Conservation (phyloP, 2,797 vertebrate genomes). For the Sebastes iracundus region DNA sequence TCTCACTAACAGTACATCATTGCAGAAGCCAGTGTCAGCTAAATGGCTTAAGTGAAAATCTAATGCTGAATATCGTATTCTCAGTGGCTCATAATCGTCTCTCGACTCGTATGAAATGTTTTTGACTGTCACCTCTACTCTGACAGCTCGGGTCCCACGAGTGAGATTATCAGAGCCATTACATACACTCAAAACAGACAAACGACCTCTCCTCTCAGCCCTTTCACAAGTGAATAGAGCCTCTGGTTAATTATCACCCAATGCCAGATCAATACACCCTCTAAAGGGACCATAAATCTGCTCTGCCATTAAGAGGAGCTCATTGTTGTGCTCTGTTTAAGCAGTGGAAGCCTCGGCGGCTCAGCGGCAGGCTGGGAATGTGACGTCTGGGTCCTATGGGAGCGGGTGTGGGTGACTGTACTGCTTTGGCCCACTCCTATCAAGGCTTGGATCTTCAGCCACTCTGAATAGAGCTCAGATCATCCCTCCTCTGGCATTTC, state of each 20-base stretch:
- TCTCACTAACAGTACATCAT: background rate
- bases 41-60: constrained; percentile 5
- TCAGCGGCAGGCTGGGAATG: constrained; percentile 1
- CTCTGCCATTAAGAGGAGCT: background rate
- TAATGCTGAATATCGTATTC: background rate
- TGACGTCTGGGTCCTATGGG: constrained; percentile 24
- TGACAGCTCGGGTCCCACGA: background rate
- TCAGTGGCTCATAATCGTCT: background rate
- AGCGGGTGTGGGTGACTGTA: constrained; percentile 38
- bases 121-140: background rate
- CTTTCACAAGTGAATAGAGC: constrained; percentile 10
- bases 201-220: background rate
- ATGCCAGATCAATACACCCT: constrained; percentile 45
- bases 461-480: constrained; percentile 49
- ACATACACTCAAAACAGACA: constrained; percentile 14
- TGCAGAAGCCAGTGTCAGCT: background rate
- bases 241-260: constrained; percentile 59
- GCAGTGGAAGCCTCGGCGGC: constrained; percentile 6
- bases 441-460: constrained; percentile 62
- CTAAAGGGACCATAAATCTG: constrained; percentile 47
- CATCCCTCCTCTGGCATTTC: constrained; percentile 60
- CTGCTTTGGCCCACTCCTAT: constrained; percentile 48
- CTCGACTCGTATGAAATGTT: background rate
- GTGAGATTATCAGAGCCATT: constrained; percentile 22
- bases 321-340: constrained; percentile 45